Base-by-base conservation (phyloP, 92 coral and sea anemone genomes). In the Nematostella vectensis region DNA sequence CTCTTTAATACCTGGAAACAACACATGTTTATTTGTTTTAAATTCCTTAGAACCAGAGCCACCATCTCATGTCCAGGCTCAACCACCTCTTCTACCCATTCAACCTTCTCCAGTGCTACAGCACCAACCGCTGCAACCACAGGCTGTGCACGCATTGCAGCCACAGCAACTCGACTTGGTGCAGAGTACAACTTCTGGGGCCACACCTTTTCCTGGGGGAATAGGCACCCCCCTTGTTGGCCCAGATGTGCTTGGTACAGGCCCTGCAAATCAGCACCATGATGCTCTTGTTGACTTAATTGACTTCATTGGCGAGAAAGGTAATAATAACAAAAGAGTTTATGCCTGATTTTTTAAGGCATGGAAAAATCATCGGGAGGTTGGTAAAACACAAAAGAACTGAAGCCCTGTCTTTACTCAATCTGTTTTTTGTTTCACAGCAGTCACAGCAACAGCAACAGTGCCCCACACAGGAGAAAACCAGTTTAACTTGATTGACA, bases 161-260 rank as follows among this genome's bases (percentile, higher is more conserved):
- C 9, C 55, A 54, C 63, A 66, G 47, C 13, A 66, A 24, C 40
- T 66, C 20, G 72, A 66, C 47, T 47, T 66, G 44, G 63, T 66
- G 15, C 67, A 47, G 54, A 30, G 23, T 23, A 61, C 67, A 27
- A 61, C 27, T 0, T 17, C 0, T 25, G 15, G 12, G 9, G 4
- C 9, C 9, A 4, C 51, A 45, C 51, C 27, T 18, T 25, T 52
- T 17, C 43, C 11, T 22, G 26, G 27, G 16, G 22, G 55, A 29
- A 17, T 52, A 10, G 33, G 36, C 29, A n/a, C 12, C n/a, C n/a
- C 8, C 42, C 28, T 13, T 3, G 17, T 25, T 23, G 54, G 55
- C 6, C 72, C 72, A 25, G 72, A 66, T 45, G 63, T 66, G 4
- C 54, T 66, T 0, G 63, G 45, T 1, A 20, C 48, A 40, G 45